Evolutionary conservation across 2,113 vertebrate species (phyloP), one percentile per base, ranked within the genome.

Genomic region (Petaurus breviceps): DNA sequence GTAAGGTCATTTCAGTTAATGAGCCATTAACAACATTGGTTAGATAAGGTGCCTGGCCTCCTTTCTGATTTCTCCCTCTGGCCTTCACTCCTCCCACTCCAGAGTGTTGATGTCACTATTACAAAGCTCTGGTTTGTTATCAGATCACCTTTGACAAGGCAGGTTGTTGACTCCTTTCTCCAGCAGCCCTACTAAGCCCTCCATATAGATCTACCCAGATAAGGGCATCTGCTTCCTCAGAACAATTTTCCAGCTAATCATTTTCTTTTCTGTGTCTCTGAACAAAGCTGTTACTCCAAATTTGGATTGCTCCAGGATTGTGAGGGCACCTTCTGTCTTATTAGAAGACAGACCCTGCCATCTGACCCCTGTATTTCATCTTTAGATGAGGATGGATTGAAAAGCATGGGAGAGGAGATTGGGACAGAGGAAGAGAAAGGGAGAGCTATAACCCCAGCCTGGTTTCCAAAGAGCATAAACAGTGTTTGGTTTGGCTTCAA

Each of bases 401-500:
- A 97, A 97, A 89, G 90, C 7, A 1, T 84, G n/a, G 84, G 19
- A 97, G 61, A 95, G n/a, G 26, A 22, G 0, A 0, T 52, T 49
- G 47, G 47, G 47, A 49, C 51, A 47, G 50, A 46, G 94, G 94
- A 97, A 97, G 97, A 97, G 97, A 97, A 96, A 93, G 92, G 91
- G 94, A 91, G 98, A 98, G 98, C 98, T 98, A 98, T 96, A 97
- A 98, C 97, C 91, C 98, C 93, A 77, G 53, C 96, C 96, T 98
- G 97, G 95, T 96, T 98, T 98, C 96, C 96, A 49, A 93, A 53
- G 77, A 97, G 95, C 93, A n/a, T 95, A 97, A 98, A 14, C 94
- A 49, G 68, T 98, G 55, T 98, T 99, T 98, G 97, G 92, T 98
- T 98, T 99, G 98, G 98, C 98, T 95, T 57, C 94, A 95, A 98